Conservation (phyloP, 2,888 invertebrate genomes). For the Congeria kusceri region DNA sequence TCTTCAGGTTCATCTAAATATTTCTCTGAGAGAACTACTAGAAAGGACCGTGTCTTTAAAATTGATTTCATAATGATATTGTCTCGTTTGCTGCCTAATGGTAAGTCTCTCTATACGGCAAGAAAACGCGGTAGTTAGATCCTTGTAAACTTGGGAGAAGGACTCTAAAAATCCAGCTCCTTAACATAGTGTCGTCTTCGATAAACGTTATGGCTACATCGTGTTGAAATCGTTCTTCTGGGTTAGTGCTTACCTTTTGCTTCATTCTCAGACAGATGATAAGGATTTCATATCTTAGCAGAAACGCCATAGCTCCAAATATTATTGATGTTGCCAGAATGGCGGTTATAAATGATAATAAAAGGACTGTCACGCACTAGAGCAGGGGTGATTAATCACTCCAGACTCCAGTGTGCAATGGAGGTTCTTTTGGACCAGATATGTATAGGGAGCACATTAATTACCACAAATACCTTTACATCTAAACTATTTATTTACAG, state of each 20-base stretch:
- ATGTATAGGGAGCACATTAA: no score
- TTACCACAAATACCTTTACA: no score
- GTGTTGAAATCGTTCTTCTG: conserved; percentile 17
- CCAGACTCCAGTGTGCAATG: no score
- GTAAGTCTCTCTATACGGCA: conserved; percentile 33
- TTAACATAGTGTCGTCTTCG: conserved; percentile 32
- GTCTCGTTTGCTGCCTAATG: conserved; percentile 34
- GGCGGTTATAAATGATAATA: conserved; percentile 1
- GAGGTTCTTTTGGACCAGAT: no score
- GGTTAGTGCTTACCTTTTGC: not conserved
- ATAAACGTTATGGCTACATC: conserved; percentile 47
- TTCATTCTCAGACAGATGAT: conserved; percentile 17
- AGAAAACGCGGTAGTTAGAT: conserved; percentile 26
- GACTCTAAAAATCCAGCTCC: conserved; percentile 31
- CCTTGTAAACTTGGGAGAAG: conserved; percentile 20
- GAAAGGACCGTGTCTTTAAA: conserved; percentile 29
- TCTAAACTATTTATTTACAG: no score
- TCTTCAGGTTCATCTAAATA: no score
- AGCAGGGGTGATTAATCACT: no score
- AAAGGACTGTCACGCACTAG: not conserved
- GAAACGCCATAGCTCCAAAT: not conserved
- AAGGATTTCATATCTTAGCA: conserved; percentile 32
- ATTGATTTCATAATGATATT: conserved; percentile 15
- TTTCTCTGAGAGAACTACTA: no score
- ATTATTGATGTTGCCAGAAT: conserved; percentile 11